Conservation (phyloP, 64 coral and sea anemone species). For the Stichodactyla mertensii region DNA sequence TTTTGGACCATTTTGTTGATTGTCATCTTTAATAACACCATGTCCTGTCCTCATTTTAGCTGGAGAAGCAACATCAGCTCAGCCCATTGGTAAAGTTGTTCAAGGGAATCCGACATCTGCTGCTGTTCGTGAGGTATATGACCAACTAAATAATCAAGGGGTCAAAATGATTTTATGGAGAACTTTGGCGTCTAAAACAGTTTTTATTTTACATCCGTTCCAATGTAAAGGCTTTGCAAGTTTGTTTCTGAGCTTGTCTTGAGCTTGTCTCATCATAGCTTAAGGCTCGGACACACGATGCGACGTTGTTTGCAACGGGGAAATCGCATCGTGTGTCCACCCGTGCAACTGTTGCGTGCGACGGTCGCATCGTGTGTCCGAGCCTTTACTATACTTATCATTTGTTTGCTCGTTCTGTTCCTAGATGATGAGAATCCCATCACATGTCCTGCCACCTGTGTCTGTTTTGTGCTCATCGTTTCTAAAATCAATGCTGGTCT, state of each 20-base stretch:
- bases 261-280: no score
- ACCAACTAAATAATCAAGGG: background rate
- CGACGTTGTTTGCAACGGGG: no score
- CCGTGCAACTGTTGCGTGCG: no score
- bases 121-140: constrained; percentile 4
- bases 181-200: no score
- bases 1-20: no score
- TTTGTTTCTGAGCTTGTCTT: no score
- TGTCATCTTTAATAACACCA: background rate
- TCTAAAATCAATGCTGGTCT: constrained; percentile 54
- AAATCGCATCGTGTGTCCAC: no score
- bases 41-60: background rate
- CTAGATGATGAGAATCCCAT: constrained; percentile 55
- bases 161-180: no score
- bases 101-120: background rate
- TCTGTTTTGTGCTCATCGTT: constrained; percentile 43
- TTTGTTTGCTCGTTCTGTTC: background rate
- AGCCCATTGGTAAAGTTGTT: background rate
- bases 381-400: background rate
- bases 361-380: no score
- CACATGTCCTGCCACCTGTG: constrained; percentile 73
- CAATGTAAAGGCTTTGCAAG: no score
- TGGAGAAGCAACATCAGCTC: background rate
- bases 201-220: no score
- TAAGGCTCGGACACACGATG: no score